These are phyloP conservation scores for Hydropsyche betteni DNA, from an alignment of 2,888 invertebrate species.

Conservation along the genomic window DNA sequence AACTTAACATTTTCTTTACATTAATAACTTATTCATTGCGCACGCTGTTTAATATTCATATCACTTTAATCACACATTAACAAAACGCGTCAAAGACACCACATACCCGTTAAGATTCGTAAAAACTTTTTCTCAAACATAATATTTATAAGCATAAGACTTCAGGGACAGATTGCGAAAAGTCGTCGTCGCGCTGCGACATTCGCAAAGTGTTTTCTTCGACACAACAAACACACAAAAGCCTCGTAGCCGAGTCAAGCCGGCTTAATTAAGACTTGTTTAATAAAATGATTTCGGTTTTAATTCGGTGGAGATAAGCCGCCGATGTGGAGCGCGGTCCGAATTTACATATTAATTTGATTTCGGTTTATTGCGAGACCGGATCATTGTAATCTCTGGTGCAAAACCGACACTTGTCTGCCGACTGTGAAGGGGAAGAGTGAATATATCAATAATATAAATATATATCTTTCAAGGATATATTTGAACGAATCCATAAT, in stretches of 20 bases:
- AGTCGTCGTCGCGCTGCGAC: not conserved
- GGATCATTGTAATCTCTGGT: constrained; percentile 43
- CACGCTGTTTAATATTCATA: too few species aligned
- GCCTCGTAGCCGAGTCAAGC: not conserved
- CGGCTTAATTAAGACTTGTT: constrained; percentile 42
- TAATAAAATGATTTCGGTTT: constrained; percentile 45
- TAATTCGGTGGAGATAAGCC: constrained; percentile 43
- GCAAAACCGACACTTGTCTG: constrained; percentile 37
- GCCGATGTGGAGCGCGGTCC: constrained; percentile 27
- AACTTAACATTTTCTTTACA: too few species aligned
- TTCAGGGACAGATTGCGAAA: not conserved
- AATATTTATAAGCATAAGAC: too few species aligned
- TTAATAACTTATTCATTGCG: too few species aligned
- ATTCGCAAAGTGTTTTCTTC: not conserved
- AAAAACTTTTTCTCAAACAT: too few species aligned
- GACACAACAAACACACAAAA: not conserved
- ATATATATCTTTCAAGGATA: too few species aligned
- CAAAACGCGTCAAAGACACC: too few species aligned
- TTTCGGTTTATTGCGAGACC: constrained; percentile 44
- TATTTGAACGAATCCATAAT: too few species aligned
- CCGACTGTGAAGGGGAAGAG: too few species aligned
- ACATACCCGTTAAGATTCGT: too few species aligned
- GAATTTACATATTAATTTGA: constrained; percentile 46
- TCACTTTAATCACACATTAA: too few species aligned
- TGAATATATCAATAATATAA: too few species aligned